Evolutionary conservation across 1,140 invertebrate species (phyloP), one percentile per base, ranked within the genome.

Genomic region (Matsumurasca onukii): DNA sequence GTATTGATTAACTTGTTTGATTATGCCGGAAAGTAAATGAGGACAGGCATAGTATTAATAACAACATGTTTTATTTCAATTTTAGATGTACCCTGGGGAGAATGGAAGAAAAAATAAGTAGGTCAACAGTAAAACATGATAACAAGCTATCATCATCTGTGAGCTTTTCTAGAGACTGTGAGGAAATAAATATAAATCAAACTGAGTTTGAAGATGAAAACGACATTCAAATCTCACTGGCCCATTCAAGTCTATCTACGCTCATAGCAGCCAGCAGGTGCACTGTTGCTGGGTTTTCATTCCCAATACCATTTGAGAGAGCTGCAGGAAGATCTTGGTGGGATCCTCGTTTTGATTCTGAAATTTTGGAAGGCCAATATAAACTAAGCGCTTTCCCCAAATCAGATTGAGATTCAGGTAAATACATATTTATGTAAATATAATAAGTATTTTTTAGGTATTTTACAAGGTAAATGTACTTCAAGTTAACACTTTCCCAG

Each of bases 321-420:
- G 91, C 93, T 25, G 88, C 92, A 17, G 82, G 83, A 67, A 84
- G 86, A 71, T 92, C 90, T 5, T 94, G 93, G 92, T 93, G 92
- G 90, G 92, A 97, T 79, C 95, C 94, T 5, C 89, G 88, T 78
- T 98, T 98, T 82, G 95, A 97, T 81, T 97, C 95, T 3, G 86
- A 93, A 75, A 91, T 95, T 67, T 85, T 98, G 30, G 95, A 98
- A 82, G 89, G 90, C 69, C 93, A 98, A 80, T 96, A 91, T 76
- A 89, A 88, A 80, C 86, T 86, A 77, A 96, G 92, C 82, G 92
- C 92, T 70, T 94, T 94, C 82, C 89, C 65, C 92, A 96, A 80
- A 89, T 93, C 75, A 87, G 91, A 79, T 86, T 93, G 80, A 87
- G 94, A 79, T 97, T 98, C 81, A 91, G 92, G 88, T 96, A 77